Percentiles rank a stretch among this genome's conserved stretches.
These are phyloP conservation scores for Spilogale gracilis DNA, from an alignment of 2,113 vertebrate species.

Conservation along the genomic window DNA sequence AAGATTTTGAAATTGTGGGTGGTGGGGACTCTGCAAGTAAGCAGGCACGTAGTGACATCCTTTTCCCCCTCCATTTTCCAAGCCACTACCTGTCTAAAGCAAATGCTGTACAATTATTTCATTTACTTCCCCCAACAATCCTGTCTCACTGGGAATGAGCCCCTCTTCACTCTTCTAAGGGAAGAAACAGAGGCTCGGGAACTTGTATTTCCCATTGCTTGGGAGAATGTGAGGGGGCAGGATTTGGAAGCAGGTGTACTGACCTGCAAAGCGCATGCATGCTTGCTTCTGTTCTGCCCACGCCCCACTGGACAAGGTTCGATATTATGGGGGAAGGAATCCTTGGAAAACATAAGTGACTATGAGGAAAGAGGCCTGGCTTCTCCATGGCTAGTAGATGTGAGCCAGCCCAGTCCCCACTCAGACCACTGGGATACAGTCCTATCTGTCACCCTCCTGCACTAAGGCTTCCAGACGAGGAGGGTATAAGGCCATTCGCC, in stretches of 20 bases:
- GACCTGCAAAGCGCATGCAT: neutral
- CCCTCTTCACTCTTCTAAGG: neutral
- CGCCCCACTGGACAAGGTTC: neutral
- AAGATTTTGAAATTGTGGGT: neutral
- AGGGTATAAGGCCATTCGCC: neutral
- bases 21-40: fast-evolving
- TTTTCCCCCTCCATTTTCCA: neutral
- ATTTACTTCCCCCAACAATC: neutral
- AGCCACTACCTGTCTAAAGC: neutral
- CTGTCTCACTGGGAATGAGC: neutral
- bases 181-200: neutral
- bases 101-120: neutral
- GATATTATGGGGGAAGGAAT: neutral
- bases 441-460: neutral
- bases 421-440: neutral
- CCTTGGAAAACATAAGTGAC: neutral
- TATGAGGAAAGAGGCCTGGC: fast-evolving
- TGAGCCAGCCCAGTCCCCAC: neutral
- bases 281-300: no score
- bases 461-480: neutral
- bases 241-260: neutral
- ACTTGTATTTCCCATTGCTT: neutral
- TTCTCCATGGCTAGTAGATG: neutral
- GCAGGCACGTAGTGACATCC: fast-evolving
- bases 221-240: no score